Evolutionary conservation across 2,888 invertebrate species (phyloP), one percentile per base, ranked within the genome.

Genomic region (Drosophila colorata): DNA sequence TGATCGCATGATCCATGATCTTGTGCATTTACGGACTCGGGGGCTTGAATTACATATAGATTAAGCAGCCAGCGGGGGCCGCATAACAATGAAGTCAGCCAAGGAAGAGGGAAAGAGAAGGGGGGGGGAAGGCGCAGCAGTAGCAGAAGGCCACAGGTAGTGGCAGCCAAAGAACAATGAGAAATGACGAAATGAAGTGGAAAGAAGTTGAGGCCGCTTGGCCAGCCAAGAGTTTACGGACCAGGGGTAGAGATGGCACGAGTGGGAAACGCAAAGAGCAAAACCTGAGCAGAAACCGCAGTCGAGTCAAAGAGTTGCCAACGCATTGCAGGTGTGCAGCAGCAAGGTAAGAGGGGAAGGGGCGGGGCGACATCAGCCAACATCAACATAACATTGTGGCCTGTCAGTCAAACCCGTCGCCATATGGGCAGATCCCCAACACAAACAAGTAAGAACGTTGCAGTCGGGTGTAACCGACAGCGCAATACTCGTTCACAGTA

Each of bases 351-450:
- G 33, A 8, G 1, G 7, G 2, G 31, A 5, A 0, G 3, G 23
- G 4, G 7, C 3, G 43, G 18, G 16, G 53, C 46, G 14, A 53
- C 47, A 46, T 46, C 46, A 23, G 25, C 25, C 2, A 9, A 28
- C 69, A 58, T 46, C 55, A 74, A 55, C 75, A 74, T 33, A 64
- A 68, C 57, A 51, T 66, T 48, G 60, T 46, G 53, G 64, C 43
- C 81, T 84, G 84, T 84, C 87, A 61, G 64, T 87, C 84, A 84
- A 75, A 53, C 64, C 60, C 64, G 46, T 61, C 28, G 68, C 66
- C 75, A 78, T 69, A 67, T 72, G 68, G 51, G 49, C 43, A 58
- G 60, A 61, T 44, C 55, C 41, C 37, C 58, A 60, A 35, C 61
- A 38, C 51, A 38, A 11, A 18, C 25, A 65, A n/a, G n/a, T n/a